Percentiles rank a stretch among this genome's conserved stretches.
These are phyloP conservation scores for Paramacrobiotus metropolitanus DNA, from an alignment of 1,140 invertebrate genomes.

Conservation along the genomic window DNA sequence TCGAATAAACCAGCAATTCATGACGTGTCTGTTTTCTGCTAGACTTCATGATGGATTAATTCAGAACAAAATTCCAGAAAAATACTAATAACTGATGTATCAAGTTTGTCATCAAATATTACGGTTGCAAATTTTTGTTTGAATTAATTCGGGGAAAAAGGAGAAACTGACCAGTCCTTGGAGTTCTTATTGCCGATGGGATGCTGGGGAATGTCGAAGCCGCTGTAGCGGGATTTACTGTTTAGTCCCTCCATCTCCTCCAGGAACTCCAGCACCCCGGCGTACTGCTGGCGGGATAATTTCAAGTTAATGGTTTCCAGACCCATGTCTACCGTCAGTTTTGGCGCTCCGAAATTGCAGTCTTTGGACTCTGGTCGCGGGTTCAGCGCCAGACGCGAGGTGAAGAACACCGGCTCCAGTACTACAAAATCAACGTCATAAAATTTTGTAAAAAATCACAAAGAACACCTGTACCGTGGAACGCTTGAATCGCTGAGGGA, in stretches of 20 bases:
- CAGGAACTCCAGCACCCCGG: slow-evolving; percentile 54
- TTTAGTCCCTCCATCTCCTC: slow-evolving; percentile 62
- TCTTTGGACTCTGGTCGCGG: slow-evolving; percentile 67
- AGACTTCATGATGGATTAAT: too few species aligned
- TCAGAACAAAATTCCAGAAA: too few species aligned
- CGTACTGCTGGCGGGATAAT: slow-evolving; percentile 32
- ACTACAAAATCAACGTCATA: slow-evolving; percentile 32
- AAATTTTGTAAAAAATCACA: not conserved
- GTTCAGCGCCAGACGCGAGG: slow-evolving; percentile 62
- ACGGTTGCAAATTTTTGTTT: too few species aligned
- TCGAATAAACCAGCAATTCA: too few species aligned
- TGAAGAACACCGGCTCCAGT: slow-evolving; percentile 68
- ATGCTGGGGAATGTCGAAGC: not conserved
- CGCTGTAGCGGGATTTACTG: not conserved
- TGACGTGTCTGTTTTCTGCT: too few species aligned
- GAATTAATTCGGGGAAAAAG: too few species aligned
- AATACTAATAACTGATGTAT: too few species aligned
- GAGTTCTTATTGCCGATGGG: not conserved
- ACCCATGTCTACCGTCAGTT: slow-evolving; percentile 56
- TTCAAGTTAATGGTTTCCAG: slow-evolving; percentile 62
- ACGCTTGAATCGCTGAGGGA: not conserved
- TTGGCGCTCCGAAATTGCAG: slow-evolving; percentile 57
- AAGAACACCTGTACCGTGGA: not conserved
- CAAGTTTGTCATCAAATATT: too few species aligned
- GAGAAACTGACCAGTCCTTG: not conserved